Percentiles rank a stretch among this genome's conserved stretches.
phyloP scores from a whole-genome alignment of 2,797 vertebrate species.

The Paguma larvata region DNA sequence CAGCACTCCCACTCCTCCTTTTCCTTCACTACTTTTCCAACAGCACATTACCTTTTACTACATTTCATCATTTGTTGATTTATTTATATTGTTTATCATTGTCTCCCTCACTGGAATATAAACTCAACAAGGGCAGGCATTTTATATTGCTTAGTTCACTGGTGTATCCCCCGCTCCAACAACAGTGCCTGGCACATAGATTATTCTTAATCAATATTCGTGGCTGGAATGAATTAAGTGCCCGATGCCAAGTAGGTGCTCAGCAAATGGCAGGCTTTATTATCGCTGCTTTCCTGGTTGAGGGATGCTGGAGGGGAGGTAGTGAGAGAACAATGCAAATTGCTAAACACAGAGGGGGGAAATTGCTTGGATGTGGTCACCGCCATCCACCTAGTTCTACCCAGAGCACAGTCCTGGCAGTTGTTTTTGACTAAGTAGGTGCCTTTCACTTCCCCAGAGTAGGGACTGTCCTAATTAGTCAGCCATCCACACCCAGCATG shows the following conservation, averaged over 20 bases:
- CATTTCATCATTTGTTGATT: background rate
- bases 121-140: background rate
- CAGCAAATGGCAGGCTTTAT: background rate
- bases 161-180: background rate
- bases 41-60: background rate
- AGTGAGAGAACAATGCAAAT: background rate
- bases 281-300: background rate
- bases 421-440: background rate
- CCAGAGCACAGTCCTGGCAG: background rate
- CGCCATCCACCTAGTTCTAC: background rate
- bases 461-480: background rate
- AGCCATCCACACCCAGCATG: background rate
- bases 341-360: background rate
- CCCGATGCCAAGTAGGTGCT: background rate
- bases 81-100: background rate
- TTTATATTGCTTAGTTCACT: background rate
- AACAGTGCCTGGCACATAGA: background rate
- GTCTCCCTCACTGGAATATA: background rate
- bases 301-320: background rate
- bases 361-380: background rate
- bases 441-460: background rate
- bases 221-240: background rate
- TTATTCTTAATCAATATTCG: background rate
- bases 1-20: background rate
- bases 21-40: background rate